phyloP scores from a whole-genome alignment of 30 jellyfish, hydroid and myxozoan species.

The Rhopilema esculentum region DNA sequence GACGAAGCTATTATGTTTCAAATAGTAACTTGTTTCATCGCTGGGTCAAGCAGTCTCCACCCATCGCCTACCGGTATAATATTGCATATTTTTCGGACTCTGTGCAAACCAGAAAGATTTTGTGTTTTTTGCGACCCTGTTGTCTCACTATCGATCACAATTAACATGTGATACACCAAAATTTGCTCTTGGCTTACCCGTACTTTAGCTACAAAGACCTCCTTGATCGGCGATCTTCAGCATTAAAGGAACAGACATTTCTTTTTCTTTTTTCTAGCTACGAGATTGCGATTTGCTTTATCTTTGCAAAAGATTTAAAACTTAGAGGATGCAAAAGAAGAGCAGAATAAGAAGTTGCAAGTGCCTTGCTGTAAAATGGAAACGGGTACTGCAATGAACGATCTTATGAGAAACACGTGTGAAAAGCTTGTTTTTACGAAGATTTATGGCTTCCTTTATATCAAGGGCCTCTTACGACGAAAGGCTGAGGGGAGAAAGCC shows the following conservation, averaged over 20 bases:
- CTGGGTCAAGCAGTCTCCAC: neutral
- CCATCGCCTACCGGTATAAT: neutral
- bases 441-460: too few relatives aligned
- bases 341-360: too few relatives aligned
- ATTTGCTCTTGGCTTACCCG: neutral
- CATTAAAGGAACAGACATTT: neutral
- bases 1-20: neutral
- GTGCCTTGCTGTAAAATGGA: too few relatives aligned
- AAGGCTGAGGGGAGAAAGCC: too few relatives aligned
- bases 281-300: too few relatives aligned
- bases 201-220: neutral
- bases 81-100: neutral
- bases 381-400: too few relatives aligned
- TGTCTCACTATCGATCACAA: neutral
- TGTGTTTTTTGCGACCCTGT: neutral
- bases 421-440: too few relatives aligned
- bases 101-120: neutral
- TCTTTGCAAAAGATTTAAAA: too few relatives aligned
- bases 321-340: too few relatives aligned
- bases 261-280: neutral
- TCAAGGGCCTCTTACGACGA: too few relatives aligned
- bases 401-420: too few relatives aligned
- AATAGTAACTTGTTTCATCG: neutral
- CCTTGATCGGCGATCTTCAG: neutral
- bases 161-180: neutral